phyloP scores from a whole-genome alignment of 2,888 invertebrate species.

The Meandrusa payeni region DNA sequence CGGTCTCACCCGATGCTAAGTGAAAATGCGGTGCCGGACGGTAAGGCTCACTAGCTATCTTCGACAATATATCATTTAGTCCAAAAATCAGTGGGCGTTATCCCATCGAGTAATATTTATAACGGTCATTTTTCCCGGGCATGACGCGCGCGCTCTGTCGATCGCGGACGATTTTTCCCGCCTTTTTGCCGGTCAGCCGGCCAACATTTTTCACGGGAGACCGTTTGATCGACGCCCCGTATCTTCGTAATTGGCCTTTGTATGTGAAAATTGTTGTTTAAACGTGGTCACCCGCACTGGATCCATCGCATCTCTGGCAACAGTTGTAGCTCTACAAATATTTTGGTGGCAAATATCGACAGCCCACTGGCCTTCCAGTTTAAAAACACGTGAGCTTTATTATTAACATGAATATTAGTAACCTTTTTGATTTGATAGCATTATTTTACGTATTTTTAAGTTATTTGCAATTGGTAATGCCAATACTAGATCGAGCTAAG shows the following conservation, averaged over 20 bases:
- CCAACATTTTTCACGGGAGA: conserved; percentile 37
- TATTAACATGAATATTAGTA: no score
- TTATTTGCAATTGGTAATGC: no score
- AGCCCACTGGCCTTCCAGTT: no score
- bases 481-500: no score
- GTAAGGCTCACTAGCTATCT: no score
- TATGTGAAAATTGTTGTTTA: conserved; percentile 39
- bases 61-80: conserved; percentile 26
- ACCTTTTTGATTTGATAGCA: no score
- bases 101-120: conserved; percentile 25
- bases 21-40: no score
- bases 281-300: conserved; percentile 29
- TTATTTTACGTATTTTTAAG: no score
- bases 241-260: conserved; percentile 42
- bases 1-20: no score
- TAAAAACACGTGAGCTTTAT: no score
- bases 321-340: background rate
- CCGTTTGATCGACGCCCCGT: conserved; percentile 37
- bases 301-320: background rate
- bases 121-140: conserved; percentile 30
- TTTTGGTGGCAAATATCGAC: no score
- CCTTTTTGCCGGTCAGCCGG: conserved; percentile 35
- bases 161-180: conserved; percentile 36
- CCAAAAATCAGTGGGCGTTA: conserved; percentile 24
- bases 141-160: conserved; percentile 27